phyloP scores from a whole-genome alignment of 1,140 invertebrate species.

The Zelostemma sp. region DNA sequence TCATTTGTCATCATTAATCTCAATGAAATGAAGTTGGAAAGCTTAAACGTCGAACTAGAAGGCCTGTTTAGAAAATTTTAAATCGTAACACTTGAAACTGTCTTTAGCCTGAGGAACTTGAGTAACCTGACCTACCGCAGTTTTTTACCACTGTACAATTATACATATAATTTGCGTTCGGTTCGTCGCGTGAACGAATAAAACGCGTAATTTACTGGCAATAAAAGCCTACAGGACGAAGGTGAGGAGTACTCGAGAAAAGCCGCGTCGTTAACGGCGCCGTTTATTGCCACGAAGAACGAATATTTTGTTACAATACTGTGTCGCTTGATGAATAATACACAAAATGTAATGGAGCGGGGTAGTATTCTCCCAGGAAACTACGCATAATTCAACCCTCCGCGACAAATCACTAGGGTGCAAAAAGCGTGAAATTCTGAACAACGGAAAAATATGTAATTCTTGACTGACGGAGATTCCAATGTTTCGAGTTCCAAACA shows the following conservation, averaged over 20 bases:
- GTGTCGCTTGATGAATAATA: constrained; percentile 42
- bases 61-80: too few species aligned
- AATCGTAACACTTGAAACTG: too few species aligned
- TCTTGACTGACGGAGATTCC: too few species aligned
- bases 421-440: not conserved
- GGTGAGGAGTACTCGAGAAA: constrained; percentile 29
- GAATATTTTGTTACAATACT: constrained; percentile 64
- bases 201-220: constrained; percentile 67
- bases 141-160: constrained; percentile 59
- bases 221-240: constrained; percentile 58
- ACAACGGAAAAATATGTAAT: too few species aligned
- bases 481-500: too few species aligned
- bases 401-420: constrained; percentile 10
- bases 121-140: constrained; percentile 55
- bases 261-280: constrained; percentile 63
- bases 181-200: constrained; percentile 58
- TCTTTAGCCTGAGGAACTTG: too few species aligned
- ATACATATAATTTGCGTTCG: constrained; percentile 56
- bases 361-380: constrained; percentile 26
- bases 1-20: constrained; percentile 17
- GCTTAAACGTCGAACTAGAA: too few species aligned
- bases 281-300: constrained; percentile 64
- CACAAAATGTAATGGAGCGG: constrained; percentile 42
- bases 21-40: too few species aligned
- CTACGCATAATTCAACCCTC: constrained; percentile 5